A percentile compares a stretch with the other conserved stretches of the same genome.
These are phyloP conservation scores for Pangasianodon hypophthalmus DNA, from an alignment of 2,113 vertebrate species.

Conservation along the genomic window DNA sequence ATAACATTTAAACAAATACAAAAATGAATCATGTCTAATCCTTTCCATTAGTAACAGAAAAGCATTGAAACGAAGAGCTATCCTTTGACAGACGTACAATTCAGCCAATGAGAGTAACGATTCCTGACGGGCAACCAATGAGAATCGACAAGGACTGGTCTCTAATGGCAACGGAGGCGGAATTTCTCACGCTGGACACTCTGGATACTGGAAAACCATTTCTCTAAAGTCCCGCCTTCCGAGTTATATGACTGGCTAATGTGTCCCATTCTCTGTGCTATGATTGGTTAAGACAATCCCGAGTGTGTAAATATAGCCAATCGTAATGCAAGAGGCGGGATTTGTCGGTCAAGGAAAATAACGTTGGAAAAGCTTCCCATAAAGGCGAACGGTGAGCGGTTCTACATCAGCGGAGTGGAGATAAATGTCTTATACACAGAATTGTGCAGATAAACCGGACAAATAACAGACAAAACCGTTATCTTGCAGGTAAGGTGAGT, in stretches of 20 bases:
- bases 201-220: neutral
- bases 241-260: neutral
- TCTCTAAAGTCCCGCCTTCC: neutral
- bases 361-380: conserved; percentile 38
- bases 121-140: neutral
- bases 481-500: conserved; percentile 14
- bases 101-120: neutral
- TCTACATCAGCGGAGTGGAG: neutral
- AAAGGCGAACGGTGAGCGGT: conserved; percentile 11
- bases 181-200: neutral
- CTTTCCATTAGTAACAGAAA: neutral
- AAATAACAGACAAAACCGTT: neutral
- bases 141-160: neutral
- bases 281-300: neutral
- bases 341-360: conserved; percentile 7
- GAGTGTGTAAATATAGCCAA: neutral
- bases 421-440: neutral
- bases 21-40: neutral
- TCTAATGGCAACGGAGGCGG: conserved; percentile 8
- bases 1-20: neutral
- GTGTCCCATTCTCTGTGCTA: neutral
- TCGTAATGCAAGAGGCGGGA: neutral
- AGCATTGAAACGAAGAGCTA: neutral
- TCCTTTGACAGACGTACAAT: neutral
- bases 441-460: neutral